Percentiles rank a stretch among this genome's conserved stretches.
phyloP scores from a whole-genome alignment of 1,140 invertebrate species.

The Anthonomus grandis region DNA sequence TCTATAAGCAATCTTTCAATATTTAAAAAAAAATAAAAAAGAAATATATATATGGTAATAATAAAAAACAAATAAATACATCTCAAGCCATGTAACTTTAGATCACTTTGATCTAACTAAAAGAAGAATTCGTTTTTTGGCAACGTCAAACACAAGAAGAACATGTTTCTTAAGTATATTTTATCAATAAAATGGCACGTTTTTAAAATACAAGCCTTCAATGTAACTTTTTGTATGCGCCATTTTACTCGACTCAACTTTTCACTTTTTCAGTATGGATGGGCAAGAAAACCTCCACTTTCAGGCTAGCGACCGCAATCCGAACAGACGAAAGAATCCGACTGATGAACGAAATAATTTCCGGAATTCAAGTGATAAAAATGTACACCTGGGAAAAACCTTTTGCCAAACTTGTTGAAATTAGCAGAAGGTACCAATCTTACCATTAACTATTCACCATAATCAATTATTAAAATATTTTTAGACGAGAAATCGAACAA shows the following conservation, averaged over 20 bases:
- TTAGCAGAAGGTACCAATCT: constrained; percentile 40
- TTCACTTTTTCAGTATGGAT: constrained; percentile 21
- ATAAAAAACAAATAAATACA: too few relatives aligned
- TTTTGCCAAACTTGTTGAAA: constrained; percentile 35
- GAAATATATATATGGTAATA: too few relatives aligned
- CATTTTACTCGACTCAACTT: neutral
- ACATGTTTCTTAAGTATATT: too few relatives aligned
- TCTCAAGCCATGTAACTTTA: too few relatives aligned
- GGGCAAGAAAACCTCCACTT: constrained; percentile 54
- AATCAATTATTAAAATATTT: constrained; percentile 7
- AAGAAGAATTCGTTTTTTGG: too few relatives aligned
- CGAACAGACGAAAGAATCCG: constrained; percentile 67
- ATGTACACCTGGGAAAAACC: constrained; percentile 88
- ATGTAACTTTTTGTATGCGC: neutral
- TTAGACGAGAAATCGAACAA: constrained; percentile 40
- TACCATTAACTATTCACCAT: neutral
- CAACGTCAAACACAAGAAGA: too few relatives aligned
- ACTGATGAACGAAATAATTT: constrained; percentile 75
- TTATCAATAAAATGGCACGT: too few relatives aligned
- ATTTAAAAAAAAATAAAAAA: too few relatives aligned
- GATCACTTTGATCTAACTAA: too few relatives aligned
- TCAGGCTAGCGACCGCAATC: constrained; percentile 54
- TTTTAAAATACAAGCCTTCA: too few relatives aligned
- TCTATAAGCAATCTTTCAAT: too few relatives aligned
- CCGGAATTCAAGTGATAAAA: constrained; percentile 75